Percentiles rank a stretch among this genome's conserved stretches.
Evolutionary conservation across 2,113 vertebrate genomes (phyloP).

Genomic region (Lamprotornis superbus): DNA sequence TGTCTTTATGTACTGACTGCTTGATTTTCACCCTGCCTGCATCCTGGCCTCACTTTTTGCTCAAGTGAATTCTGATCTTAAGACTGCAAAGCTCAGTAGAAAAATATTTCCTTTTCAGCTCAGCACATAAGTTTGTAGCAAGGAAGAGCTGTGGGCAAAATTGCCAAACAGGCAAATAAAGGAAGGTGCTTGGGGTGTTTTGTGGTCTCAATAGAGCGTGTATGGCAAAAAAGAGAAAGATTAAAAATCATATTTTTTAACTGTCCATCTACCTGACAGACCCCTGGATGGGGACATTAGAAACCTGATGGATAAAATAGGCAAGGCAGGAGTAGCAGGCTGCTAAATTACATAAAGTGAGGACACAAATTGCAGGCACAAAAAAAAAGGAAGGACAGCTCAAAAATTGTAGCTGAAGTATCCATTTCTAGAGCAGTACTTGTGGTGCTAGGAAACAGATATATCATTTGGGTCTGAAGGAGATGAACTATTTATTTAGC

Average conservation of each 20-base stretch:
- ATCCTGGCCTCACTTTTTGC: not conserved
- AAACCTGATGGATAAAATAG: not conserved
- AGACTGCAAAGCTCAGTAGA: not conserved
- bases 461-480: not conserved
- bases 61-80: not conserved
- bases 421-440: not conserved
- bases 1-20: not conserved
- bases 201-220: not conserved
- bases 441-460: conserved; percentile 1
- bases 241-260: not conserved
- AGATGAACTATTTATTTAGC: conserved; percentile 43
- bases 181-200: not conserved
- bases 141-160: not conserved
- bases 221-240: not conserved
- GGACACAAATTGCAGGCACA: conserved; percentile 1
- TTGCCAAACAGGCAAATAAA: not conserved
- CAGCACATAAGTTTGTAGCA: not conserved
- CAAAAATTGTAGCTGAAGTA: not conserved
- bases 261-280: not conserved
- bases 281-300: not conserved
- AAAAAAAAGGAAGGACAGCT: not conserved
- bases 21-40: not conserved
- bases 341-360: not conserved
- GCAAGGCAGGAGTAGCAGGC: not conserved
- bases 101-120: not conserved